Base-by-base conservation (phyloP, 1,140 invertebrate species). In the Drosophila santomea region DNA sequence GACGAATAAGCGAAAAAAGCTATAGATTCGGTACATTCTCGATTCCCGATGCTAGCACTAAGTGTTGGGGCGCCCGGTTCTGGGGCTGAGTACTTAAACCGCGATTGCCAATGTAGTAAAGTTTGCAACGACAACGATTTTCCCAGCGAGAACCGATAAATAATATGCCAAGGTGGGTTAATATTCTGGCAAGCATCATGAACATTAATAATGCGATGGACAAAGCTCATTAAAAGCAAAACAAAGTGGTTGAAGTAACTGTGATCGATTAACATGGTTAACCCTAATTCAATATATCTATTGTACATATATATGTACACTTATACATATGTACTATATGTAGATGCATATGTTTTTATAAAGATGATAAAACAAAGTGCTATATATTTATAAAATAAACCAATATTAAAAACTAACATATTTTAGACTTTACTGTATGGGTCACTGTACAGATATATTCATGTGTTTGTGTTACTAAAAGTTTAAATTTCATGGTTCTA, bases 91-190 rank as follows among this genome's bases (percentile, higher is more conserved):
- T 15, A 23, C 25, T 15, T 36, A 38, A 62, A 38, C n/a, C 39
- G 25, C 41, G n/a, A 28, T 35, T 36, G 55, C 28, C 44, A 51
- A 57, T 32, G 32, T 32, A 32, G 38, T 50, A 44, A 66, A 80
- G 61, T 51, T 73, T 47, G 58, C 28, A 43, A 64, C 41, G 64
- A 71, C 81, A 68, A 80, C 58, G 81, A 64, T 84, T 84, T 80
- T 81, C 60, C 62, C 35, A 60, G 52, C 47, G 72, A 88, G 67
- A 85, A 82, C 74, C 39, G 61, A 36, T 38, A 76, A 58, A 58
- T 72, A 76, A 76, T 85, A 85, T 85, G 82, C 83, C 74, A 61
- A 85, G 83, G 81, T 85, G 44, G 47, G 75, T 63, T 72, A 14
- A 2, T 10, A 11, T 14, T 38, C 15, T 48, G 14, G n/a, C 47